These are phyloP conservation scores for Oenanthe melanoleuca DNA, from an alignment of 2,113 vertebrate species.

Conservation along the genomic window DNA sequence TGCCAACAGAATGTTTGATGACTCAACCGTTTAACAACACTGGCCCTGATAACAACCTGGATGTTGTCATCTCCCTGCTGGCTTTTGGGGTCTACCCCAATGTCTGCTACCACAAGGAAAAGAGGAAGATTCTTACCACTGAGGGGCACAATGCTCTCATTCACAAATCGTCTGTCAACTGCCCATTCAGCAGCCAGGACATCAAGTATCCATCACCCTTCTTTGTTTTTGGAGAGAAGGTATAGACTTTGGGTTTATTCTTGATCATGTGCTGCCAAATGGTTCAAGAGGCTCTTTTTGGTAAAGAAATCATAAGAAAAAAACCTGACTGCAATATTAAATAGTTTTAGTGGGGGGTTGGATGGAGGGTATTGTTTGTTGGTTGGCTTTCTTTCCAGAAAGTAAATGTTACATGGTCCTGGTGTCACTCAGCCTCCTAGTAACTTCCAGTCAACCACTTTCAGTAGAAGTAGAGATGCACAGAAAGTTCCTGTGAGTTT, in stretches of 20 bases:
- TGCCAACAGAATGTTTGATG: slow-evolving; percentile 85
- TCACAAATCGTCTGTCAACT: slow-evolving; percentile 96
- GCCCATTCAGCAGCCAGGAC: slow-evolving; percentile 94
- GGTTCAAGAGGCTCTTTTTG: background rate
- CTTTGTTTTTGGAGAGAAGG: slow-evolving; percentile 97
- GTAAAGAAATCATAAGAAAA: background rate
- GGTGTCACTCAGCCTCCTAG: background rate
- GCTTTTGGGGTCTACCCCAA: slow-evolving; percentile 94
- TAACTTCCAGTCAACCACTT: background rate
- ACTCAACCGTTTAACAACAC: slow-evolving; percentile 89
- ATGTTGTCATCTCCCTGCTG: slow-evolving; percentile 93
- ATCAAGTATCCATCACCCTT: slow-evolving; percentile 91
- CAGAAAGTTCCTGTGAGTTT: background rate
- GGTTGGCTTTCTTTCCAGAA: background rate
- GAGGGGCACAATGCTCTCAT: slow-evolving; percentile 96
- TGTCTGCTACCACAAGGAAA: slow-evolving; percentile 97
- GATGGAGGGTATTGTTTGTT: background rate
- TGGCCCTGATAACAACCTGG: slow-evolving; percentile 93
- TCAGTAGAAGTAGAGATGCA: background rate
- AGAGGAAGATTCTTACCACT: slow-evolving; percentile 94
- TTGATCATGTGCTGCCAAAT: background rate
- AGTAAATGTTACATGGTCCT: background rate
- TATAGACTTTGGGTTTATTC: slow-evolving; percentile 43
- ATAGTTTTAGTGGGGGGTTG: background rate
- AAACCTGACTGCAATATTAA: background rate